These are phyloP conservation scores for Chrysolina americana DNA, from an alignment of 2,888 invertebrate species.

Conservation along the genomic window DNA sequence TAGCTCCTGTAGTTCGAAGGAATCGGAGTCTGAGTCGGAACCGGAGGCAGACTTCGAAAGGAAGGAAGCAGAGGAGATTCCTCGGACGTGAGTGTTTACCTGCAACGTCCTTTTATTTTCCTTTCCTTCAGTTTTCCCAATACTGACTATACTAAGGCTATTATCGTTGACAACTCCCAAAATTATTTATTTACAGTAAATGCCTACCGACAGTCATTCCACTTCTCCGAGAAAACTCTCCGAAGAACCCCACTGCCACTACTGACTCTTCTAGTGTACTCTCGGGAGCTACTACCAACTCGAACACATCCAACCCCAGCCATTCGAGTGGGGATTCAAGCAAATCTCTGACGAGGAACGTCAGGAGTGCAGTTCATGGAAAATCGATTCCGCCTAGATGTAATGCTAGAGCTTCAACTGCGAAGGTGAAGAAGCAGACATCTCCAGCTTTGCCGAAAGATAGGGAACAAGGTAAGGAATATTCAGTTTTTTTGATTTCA, in stretches of 20 bases:
- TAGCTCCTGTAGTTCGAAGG: constrained; percentile 48
- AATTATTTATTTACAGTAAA: constrained; percentile 25
- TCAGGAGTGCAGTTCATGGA: constrained; percentile 59
- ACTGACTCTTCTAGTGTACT: constrained; percentile 53
- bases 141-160: no score
- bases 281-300: constrained; percentile 48
- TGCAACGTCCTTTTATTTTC: no score
- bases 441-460: constrained; percentile 75
- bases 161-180: background rate
- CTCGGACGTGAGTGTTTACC: constrained; percentile 40
- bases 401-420: constrained; percentile 76
- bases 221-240: background rate
- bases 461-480: constrained; percentile 82
- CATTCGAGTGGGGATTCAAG: constrained; percentile 51
- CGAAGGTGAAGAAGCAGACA: constrained; percentile 74
- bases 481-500: no score
- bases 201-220: constrained; percentile 11
- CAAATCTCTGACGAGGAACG: constrained; percentile 52
- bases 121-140: no score
- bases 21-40: constrained; percentile 52
- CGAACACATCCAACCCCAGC: constrained; percentile 52
- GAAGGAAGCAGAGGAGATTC: constrained; percentile 29
- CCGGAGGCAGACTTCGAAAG: constrained; percentile 34
- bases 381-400: constrained; percentile 45
- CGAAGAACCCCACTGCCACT: constrained; percentile 8